These are phyloP conservation scores for Mechanitis mazaeus DNA, from an alignment of 2,888 invertebrate genomes.

Conservation along the genomic window DNA sequence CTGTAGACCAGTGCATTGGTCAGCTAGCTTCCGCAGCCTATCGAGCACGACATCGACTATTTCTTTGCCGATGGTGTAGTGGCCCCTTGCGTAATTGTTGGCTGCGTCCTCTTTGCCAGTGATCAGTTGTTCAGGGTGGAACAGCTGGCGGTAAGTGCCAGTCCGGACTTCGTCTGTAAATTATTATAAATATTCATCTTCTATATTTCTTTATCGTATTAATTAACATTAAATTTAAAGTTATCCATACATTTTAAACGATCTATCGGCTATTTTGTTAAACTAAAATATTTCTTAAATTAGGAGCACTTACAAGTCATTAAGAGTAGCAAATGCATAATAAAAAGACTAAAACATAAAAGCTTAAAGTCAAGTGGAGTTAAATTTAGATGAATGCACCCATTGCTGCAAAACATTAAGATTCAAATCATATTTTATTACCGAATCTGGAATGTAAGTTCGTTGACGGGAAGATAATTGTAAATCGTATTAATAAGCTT, in stretches of 20 bases:
- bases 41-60: slow-evolving; percentile 90
- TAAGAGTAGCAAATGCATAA: background rate
- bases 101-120: slow-evolving; percentile 96
- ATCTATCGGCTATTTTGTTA: too few relatives aligned
- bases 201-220: too few relatives aligned
- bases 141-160: slow-evolving; percentile 87
- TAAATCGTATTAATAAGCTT: background rate
- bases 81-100: slow-evolving; percentile 96
- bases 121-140: slow-evolving; percentile 94
- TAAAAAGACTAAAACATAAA: background rate
- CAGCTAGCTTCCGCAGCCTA: slow-evolving; percentile 87
- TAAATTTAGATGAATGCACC: slow-evolving; percentile 4
- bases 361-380: slow-evolving; percentile 5
- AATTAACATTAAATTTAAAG: too few relatives aligned
- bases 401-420: background rate
- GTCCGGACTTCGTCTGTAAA: slow-evolving; percentile 85
- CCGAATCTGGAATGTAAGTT: background rate
- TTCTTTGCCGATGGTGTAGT: slow-evolving; percentile 94
- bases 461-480: background rate
- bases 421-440: slow-evolving; percentile 11
- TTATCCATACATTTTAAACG: too few relatives aligned
- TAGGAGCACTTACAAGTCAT: too few relatives aligned
- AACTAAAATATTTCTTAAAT: too few relatives aligned
- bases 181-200: background rate
- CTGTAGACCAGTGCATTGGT: slow-evolving; percentile 90